Base-by-base conservation (phyloP, 2,113 vertebrate genomes). In the Scomber japonicus region DNA sequence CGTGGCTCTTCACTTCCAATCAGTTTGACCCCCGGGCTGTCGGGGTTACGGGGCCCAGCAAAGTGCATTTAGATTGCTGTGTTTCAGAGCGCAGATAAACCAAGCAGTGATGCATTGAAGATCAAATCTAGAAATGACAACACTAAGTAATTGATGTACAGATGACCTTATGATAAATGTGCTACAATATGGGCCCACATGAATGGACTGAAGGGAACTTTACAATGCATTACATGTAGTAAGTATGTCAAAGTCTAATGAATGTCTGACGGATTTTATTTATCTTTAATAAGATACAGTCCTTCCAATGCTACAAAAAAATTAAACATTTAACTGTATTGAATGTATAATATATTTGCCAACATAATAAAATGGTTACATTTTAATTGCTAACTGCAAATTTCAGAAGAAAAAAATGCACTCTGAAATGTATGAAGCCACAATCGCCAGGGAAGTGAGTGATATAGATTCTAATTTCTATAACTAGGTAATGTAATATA, bases 11-110 rank as follows among this genome's bases (percentile, higher is more conserved):
- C 48, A 45, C 73, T 40, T 46, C 19, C 53, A 11, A 66, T 71
- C 35, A 48, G 11, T 83, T 78, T 79, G 81, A 83, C 74, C 59
- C 45, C n/a, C 2, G 3, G 56, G 71, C 53, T 68, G 74, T 80
- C 21, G 59, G 70, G 73, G 71, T 83, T 82, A 72, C 31, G 1
- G 16, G 45, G 62, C 45, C 54, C 45, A 13, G 27, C 70, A 19
- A 1, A 19, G 35, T 11, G 68, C 45, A 16, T 68, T 81, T 49
- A 71, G 46, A 68, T 24, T 12, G 11, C 10, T 5, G 9, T 3
- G 40, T 65, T n/a, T 44, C 5, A 11, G n/a, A 48, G 63, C 2
- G 15, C 3, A 40, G 19, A 74, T 44, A 57, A 67, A 70, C 3
- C 19, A 55, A 44, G n/a, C 56, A 55, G 75, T 62, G 66, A 46